Base-by-base conservation (phyloP, 1,140 invertebrate genomes). In the Chionoecetes opilio region DNA sequence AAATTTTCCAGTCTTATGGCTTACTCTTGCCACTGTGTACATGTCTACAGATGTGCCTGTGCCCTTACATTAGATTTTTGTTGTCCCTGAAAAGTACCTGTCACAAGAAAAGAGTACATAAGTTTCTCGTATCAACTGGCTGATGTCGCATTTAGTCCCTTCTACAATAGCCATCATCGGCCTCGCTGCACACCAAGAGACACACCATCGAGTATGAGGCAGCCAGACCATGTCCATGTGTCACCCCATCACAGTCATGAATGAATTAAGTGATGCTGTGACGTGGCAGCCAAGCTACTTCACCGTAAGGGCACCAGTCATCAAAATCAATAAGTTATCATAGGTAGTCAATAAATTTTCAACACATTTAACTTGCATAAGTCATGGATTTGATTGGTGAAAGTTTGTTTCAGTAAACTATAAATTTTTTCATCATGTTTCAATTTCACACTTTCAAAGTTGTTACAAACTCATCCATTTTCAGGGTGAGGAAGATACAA, bases 51-150 rank as follows among this genome's bases (percentile, higher is more conserved):
- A 53, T 53, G 46, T 53, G 46, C 46, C 46, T 53, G 46, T 53
- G 46, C 46, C 46, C 46, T 53, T 53, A 53, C 46, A 53, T 17
- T 53, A 53, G 2, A 75, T 75, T 75, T n/a, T 75, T 21, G 26
- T 75, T 75, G 63, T 75, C 63, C 63, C 63, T 75, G n/a, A 75
- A 75, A 63, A 75, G 6, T 75, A 75, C 63, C 21, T 75, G 63
- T 75, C 21, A 75, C 26, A 75, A n/a, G 63, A n/a, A 75, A 75
- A 75, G 6, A 5, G 21, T 75, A 75, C 63, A 75, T 75, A 75
- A 53, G 46, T 53, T 53, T 53, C 3, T 75, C 21, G n/a, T 75
- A n/a, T 75, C 26, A 75, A 46, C 5, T 46, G 14, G 21, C 63
- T n/a, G 63, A n/a, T 75, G 8, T n/a, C 26, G 0, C 21, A 75